These are phyloP conservation scores for Chaetogeoica ovagalla DNA, from an alignment of 2,888 invertebrate species.

Conservation along the genomic window DNA sequence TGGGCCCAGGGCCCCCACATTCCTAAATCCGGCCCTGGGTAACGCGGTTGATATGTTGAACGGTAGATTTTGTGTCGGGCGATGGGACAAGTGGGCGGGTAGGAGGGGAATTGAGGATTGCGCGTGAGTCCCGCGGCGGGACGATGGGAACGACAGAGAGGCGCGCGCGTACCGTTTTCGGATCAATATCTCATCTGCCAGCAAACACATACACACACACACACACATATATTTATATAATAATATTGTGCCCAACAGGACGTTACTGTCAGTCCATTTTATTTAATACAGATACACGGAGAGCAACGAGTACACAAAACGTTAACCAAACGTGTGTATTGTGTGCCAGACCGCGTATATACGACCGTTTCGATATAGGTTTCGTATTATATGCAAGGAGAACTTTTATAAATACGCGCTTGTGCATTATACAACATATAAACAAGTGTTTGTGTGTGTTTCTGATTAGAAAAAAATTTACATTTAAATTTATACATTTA, in stretches of 20 bases:
- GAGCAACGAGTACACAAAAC: slow-evolving; percentile 18
- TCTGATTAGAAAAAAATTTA: too few species aligned
- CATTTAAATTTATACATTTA: too few species aligned
- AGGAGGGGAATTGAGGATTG: not conserved
- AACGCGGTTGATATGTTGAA: not conserved
- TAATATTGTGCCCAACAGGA: slow-evolving; percentile 10
- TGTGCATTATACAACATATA: too few species aligned
- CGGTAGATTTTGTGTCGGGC: not conserved
- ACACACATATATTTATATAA: not conserved
- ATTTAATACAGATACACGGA: slow-evolving; percentile 19
- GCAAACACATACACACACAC: not conserved
- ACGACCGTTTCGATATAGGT: slow-evolving; percentile 29
- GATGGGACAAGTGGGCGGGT: not conserved
- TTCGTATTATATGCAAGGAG: slow-evolving; percentile 5
- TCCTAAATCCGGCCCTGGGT: too few species aligned
- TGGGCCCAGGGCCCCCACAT: too few species aligned
- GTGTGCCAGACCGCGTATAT: slow-evolving; percentile 1
- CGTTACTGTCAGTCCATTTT: slow-evolving; percentile 48
- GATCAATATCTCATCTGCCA: slow-evolving; percentile 52
- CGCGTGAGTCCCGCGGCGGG: not conserved
- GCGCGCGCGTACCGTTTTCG: slow-evolving; percentile 35
- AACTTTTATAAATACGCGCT: too few species aligned
- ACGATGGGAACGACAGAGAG: not conserved
- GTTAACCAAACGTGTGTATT: slow-evolving; percentile 26
- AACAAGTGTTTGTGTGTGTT: too few species aligned